Conservation (phyloP, 2,113 vertebrate genomes). For the Apus apus region DNA sequence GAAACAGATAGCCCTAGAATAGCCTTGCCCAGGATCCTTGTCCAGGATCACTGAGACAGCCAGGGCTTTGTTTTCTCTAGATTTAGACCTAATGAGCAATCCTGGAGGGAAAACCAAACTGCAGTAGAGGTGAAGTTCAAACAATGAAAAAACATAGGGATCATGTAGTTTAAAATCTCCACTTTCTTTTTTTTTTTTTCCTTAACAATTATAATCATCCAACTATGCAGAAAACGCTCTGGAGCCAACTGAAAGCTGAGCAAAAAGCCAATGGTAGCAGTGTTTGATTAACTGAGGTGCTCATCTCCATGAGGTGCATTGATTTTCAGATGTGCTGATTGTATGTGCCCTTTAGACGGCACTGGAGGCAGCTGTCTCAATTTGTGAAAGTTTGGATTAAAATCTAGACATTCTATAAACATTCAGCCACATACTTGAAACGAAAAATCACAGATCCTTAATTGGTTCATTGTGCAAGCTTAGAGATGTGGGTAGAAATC, state of each 20-base stretch:
- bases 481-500: not conserved
- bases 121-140: not conserved
- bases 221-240: not conserved
- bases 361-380: not conserved
- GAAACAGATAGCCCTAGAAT: not conserved
- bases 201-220: not conserved
- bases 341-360: not conserved
- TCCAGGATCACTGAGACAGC: not conserved
- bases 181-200: not conserved
- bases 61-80: not conserved
- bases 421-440: not conserved
- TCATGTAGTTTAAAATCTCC: not conserved
- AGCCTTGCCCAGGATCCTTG: not conserved
- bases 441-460: not conserved
- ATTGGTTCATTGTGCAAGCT: not conserved
- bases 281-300: not conserved
- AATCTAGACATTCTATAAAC: not conserved
- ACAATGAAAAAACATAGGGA: not conserved
- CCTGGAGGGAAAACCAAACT: not conserved
- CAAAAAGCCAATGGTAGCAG: not conserved
- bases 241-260: not conserved
- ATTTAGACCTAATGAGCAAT: not conserved
- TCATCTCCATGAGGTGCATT: not conserved
- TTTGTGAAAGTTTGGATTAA: not conserved
- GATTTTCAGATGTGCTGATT: conserved; percentile 26